These are phyloP conservation scores for Temnothorax longispinosus DNA, from an alignment of 1,140 invertebrate genomes.

Conservation along the genomic window DNA sequence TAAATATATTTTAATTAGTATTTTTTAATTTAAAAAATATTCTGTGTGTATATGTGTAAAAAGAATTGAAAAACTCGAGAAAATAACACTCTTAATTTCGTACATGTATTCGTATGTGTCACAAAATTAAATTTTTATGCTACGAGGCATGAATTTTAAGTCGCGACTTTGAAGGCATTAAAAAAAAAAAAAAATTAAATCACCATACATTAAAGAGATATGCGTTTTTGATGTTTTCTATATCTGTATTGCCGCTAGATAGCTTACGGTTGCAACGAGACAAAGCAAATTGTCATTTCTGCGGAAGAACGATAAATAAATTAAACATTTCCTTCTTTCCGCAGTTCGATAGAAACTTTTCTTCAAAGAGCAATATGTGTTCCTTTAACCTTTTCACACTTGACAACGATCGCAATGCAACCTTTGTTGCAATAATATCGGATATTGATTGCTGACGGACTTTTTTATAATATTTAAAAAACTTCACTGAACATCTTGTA, in stretches of 20 bases:
- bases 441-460: conserved; percentile 50
- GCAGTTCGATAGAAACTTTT: not conserved
- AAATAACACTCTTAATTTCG: not conserved
- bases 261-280: no score
- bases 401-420: conserved; percentile 40
- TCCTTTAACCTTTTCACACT: conserved; percentile 57
- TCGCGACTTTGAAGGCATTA: not conserved
- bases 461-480: conserved; percentile 51
- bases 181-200: not conserved
- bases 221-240: not conserved
- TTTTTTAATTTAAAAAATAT: not conserved
- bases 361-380: not conserved
- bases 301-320: not conserved
- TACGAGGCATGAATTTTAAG: not conserved
- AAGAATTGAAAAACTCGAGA: not conserved
- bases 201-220: not conserved
- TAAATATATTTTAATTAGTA: conserved; percentile 15
- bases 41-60: not conserved
- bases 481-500: conserved; percentile 18
- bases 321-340: not conserved
- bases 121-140: not conserved
- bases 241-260: not conserved
- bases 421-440: conserved; percentile 52
- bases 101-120: not conserved
- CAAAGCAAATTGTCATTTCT: not conserved